These are phyloP conservation scores for Rhea pennata DNA, from an alignment of 2,113 vertebrate species.

Conservation along the genomic window DNA sequence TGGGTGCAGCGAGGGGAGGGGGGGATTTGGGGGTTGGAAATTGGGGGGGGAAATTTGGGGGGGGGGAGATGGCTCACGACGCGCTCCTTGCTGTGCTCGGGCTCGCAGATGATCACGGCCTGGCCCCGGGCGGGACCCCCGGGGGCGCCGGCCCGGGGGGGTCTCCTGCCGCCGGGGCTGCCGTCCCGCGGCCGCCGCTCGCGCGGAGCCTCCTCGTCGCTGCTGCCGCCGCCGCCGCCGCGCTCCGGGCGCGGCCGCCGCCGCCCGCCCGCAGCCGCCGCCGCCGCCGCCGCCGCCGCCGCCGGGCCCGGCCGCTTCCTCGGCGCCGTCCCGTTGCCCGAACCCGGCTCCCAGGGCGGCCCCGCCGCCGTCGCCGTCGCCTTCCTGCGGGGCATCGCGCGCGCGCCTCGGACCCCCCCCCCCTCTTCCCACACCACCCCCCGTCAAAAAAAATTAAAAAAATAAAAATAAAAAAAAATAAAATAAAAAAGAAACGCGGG, in stretches of 20 bases:
- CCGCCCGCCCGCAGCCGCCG: conserved; percentile 65
- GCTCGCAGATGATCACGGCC: conserved; percentile 76
- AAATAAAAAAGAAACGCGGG: no score
- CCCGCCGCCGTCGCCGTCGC: conserved; percentile 46
- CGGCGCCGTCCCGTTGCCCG: conserved; percentile 72
- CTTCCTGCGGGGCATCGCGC: conserved; percentile 72
- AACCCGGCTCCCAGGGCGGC: conserved; percentile 66
- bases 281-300: no score
- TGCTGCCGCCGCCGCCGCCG: conserved; percentile 53
- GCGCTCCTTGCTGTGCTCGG: conserved; percentile 89
- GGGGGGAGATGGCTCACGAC: conserved; percentile 77
- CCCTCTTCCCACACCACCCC: no score
- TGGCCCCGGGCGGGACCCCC: conserved; percentile 35
- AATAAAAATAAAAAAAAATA: not conserved
- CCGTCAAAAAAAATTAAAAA: no score
- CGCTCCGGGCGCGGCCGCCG: conserved; percentile 55
- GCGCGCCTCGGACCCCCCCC: not conserved
- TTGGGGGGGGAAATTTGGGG: no score
- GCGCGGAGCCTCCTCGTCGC: conserved; percentile 16
- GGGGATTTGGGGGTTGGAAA: no score
- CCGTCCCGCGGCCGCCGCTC: conserved; percentile 41
- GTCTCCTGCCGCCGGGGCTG: conserved; percentile 52
- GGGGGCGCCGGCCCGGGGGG: conserved; percentile 21
- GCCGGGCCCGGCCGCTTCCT: conserved; percentile 58
- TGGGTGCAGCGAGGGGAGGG: not conserved